Evolutionary conservation across 2,113 vertebrate species (phyloP).

Genomic region (Motacilla alba): DNA sequence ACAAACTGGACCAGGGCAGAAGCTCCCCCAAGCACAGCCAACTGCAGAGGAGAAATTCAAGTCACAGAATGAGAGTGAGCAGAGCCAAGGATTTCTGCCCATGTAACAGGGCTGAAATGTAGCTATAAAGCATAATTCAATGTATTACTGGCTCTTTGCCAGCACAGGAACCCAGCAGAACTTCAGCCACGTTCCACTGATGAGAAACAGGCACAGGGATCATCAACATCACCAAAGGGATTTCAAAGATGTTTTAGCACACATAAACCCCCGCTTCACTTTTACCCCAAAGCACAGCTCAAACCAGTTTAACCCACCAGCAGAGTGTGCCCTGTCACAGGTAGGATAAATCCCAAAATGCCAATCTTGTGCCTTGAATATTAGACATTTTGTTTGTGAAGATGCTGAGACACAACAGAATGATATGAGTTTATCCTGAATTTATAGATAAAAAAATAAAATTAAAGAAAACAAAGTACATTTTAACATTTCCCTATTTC

Average conservation of each 20-base stretch:
- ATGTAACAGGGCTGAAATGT: rapidly evolving
- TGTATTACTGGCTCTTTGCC: background rate
- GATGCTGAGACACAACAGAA: background rate
- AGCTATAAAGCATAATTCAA: background rate
- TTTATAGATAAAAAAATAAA: background rate
- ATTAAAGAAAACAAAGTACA: background rate
- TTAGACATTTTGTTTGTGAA: background rate
- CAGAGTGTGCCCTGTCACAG: background rate
- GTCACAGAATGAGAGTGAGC: background rate
- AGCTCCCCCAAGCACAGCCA: background rate
- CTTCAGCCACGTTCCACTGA: background rate
- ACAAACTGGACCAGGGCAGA: background rate
- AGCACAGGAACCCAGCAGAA: background rate
- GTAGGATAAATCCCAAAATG: background rate
- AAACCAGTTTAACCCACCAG: background rate
- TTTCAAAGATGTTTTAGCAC: background rate
- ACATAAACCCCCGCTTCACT: background rate
- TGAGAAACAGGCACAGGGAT: background rate
- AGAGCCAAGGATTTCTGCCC: background rate
- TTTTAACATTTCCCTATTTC: background rate
- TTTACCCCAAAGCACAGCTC: background rate
- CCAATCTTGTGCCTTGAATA: background rate
- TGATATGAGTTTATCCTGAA: background rate
- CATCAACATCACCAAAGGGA: background rate
- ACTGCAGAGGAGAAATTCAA: background rate